Percentiles rank a stretch among this genome's conserved stretches.
phyloP scores from a whole-genome alignment of 2,888 invertebrate genomes.

The Netelia virgata region DNA sequence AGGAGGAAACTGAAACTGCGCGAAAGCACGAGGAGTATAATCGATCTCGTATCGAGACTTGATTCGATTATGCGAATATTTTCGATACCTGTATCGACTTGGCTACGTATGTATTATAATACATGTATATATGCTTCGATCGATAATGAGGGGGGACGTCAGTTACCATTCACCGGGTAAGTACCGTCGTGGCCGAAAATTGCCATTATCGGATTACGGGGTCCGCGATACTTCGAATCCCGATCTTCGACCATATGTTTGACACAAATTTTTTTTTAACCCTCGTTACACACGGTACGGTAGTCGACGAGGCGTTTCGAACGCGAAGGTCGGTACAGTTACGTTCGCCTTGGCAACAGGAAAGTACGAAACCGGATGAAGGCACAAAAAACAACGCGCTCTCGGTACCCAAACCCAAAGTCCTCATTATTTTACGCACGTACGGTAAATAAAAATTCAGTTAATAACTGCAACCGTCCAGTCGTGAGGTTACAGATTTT shows the following conservation, averaged over 20 bases:
- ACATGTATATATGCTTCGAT: neutral
- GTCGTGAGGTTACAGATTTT: too few relatives aligned
- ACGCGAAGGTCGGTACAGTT: constrained; percentile 43
- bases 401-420: too few relatives aligned
- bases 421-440: too few relatives aligned
- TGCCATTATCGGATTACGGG: constrained; percentile 41
- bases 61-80: constrained; percentile 10
- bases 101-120: neutral
- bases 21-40: neutral
- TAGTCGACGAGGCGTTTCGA: neutral
- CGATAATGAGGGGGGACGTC: constrained; percentile 34
- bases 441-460: too few relatives aligned
- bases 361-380: neutral
- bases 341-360: constrained; percentile 51
- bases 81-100: constrained; percentile 7
- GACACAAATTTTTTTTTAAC: constrained; percentile 48
- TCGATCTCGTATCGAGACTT: neutral
- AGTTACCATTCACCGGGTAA: constrained; percentile 14
- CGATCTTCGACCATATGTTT: constrained; percentile 42
- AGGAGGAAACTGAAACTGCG: neutral
- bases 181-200: constrained; percentile 23
- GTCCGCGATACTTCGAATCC: constrained; percentile 36
- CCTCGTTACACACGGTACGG: constrained; percentile 17
- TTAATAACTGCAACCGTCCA: too few relatives aligned
- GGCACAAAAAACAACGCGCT: neutral